Base-by-base conservation (phyloP, 2,113 vertebrate species). In the Nematolebias whitei region DNA sequence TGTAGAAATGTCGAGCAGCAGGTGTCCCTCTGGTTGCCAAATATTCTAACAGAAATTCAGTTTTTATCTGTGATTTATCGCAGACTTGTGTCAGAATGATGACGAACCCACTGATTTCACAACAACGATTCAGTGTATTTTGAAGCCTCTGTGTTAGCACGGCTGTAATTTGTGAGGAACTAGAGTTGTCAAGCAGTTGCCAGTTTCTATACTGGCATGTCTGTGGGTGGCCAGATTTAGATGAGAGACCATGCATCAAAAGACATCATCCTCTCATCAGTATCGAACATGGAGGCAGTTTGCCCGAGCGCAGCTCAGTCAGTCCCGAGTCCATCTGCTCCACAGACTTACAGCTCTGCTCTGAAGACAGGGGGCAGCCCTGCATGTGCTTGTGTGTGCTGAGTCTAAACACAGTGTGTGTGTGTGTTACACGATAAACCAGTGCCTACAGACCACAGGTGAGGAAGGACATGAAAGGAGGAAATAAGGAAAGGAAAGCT, bases 241-340 rank as follows among this genome's bases (percentile, higher is more conserved):
- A 86, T 67, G 60, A 63, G 83, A 71, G 44, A 57, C 63, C 55
- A 54, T 50, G 76, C 50, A n/a, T n/a, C n/a, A 71, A 77, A 83
- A 65, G 81, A 85, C 59, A 70, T 68, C 77, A 56, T 72, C 57
- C 59, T 56, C 35, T 83, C 79, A 80, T 74, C 68, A 76, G 70
- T 79, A 70, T 65, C 5, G 5, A 35, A 55, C 59, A 74, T 68
- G 68, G 53, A 74, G 59, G 63, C 79, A 80, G 71, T 85, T 84
- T 82, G 81, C 81, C 71, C 76, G 71, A 86, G 77, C n/a, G n/a
- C n/a, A n/a, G n/a, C n/a, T 82, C 85, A 71, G 83, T 84, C 74
- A 82, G 61, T 70, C 69, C 56, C 16, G 53, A 88, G 83, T 70
- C 86, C 90, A 90, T 91, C 87, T 89, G 88, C 76, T 87, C 76